Evolutionary conservation across 2,797 vertebrate species (phyloP).

Genomic region (Mormyrus proboscirostris): DNA sequence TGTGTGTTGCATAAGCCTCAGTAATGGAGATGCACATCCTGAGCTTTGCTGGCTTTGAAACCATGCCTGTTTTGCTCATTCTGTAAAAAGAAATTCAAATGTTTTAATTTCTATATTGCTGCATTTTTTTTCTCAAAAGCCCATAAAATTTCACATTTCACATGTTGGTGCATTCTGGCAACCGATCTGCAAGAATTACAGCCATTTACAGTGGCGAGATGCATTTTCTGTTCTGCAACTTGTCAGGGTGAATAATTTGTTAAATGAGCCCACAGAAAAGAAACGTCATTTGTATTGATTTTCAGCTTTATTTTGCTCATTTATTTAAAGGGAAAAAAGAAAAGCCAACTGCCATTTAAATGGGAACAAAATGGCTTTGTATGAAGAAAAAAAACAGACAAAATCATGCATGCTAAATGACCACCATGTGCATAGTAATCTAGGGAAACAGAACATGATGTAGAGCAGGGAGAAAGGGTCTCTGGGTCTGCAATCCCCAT

Average conservation of each 20-base stretch:
- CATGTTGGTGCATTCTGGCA: not conserved
- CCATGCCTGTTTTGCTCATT: not conserved
- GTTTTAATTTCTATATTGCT: not conserved
- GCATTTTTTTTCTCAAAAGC: not conserved
- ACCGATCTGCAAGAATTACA: not conserved
- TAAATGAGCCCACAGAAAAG: not conserved
- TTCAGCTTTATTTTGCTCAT: not conserved
- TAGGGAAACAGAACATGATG: not conserved
- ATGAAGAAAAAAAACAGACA: not conserved
- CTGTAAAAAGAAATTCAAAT: not conserved
- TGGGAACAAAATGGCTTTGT: not conserved
- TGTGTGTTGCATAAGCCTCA: not conserved
- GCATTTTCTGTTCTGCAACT: not conserved
- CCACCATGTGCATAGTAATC: not conserved
- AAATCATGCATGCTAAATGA: not conserved
- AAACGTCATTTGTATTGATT: constrained; percentile 2
- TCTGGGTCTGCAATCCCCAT: not conserved
- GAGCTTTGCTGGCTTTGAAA: not conserved
- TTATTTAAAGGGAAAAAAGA: not conserved
- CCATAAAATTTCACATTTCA: not conserved
- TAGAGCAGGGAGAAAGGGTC: not conserved
- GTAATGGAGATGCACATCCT: not conserved
- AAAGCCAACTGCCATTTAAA: not conserved
- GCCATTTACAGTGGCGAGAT: not conserved
- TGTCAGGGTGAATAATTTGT: constrained; percentile 1